Evolutionary conservation across 1,140 invertebrate species (phyloP).

Genomic region (Lamellibrachia luymesi): DNA sequence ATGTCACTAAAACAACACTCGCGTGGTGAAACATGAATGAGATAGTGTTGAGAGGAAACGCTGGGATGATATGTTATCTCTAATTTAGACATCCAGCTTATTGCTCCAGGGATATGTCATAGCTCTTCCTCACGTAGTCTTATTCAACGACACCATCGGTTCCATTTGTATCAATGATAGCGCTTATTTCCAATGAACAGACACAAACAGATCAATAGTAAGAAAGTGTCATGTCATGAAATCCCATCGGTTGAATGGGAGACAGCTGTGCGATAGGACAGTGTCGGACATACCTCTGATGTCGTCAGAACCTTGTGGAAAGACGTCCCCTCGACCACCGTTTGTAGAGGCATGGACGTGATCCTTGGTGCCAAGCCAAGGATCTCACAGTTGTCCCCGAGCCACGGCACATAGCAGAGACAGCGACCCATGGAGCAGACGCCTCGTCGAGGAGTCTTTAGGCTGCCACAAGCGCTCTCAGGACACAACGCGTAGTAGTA

Average conservation of each 20-base stretch:
- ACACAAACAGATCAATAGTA: neutral
- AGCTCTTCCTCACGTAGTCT: too few species aligned
- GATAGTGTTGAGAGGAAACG: too few species aligned
- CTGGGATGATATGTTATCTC: too few species aligned
- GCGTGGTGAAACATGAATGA: too few species aligned
- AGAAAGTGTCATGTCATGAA: too few species aligned
- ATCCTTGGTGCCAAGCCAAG: constrained; percentile 26
- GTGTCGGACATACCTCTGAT: constrained; percentile 22
- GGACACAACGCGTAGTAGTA: constrained; percentile 34
- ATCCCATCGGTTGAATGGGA: too few species aligned
- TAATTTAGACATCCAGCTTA: too few species aligned
- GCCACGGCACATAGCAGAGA: constrained; percentile 33
- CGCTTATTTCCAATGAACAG: too few species aligned
- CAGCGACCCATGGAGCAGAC: constrained; percentile 33
- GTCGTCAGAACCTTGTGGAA: constrained; percentile 26
- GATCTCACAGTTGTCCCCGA: constrained; percentile 28
- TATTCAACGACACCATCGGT: too few species aligned
- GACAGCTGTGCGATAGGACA: neutral
- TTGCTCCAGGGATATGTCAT: too few species aligned
- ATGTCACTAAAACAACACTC: too few species aligned
- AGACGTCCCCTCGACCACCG: constrained; percentile 22
- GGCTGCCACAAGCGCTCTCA: constrained; percentile 30
- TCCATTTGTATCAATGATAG: too few species aligned
- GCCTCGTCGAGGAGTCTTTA: constrained; percentile 28
- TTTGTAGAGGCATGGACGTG: neutral